Percentiles rank a stretch among this genome's conserved stretches.
phyloP scores from a whole-genome alignment of 2,113 vertebrate species.

The Anthoscopus minutus region DNA sequence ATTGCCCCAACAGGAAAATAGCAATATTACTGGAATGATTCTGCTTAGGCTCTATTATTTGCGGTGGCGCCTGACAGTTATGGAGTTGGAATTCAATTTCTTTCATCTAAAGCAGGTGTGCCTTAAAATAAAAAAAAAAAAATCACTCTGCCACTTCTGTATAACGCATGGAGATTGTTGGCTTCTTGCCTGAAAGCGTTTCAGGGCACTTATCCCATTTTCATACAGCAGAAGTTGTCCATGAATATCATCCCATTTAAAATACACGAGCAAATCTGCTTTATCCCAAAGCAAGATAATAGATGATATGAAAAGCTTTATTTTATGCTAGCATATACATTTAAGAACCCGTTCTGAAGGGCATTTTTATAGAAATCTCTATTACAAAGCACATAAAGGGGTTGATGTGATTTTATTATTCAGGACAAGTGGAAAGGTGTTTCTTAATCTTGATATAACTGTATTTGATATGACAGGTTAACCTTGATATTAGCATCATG shows the following conservation, averaged over 20 bases:
- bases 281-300: constrained; percentile 38
- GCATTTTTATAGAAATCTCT: constrained; percentile 17
- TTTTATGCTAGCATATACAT: neutral
- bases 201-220: constrained; percentile 37
- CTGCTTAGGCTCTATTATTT: constrained; percentile 50
- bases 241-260: constrained; percentile 24
- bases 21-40: constrained; percentile 50
- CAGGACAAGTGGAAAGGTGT: neutral
- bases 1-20: constrained; percentile 48
- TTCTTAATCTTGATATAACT: neutral
- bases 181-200: constrained; percentile 9
- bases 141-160: constrained; percentile 39
- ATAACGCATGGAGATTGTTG: neutral
- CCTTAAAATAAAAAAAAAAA: constrained; percentile 8
- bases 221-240: neutral
- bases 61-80: constrained; percentile 40
- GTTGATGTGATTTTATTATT: constrained; percentile 20
- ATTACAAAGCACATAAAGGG: neutral
- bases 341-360: neutral
- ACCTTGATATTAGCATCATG: neutral
- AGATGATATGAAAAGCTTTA: constrained; percentile 6
- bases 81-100: constrained; percentile 60
- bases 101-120: constrained; percentile 40
- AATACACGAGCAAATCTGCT: constrained; percentile 18
- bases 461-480: constrained; percentile 19